Conservation (phyloP, 2,113 vertebrate species). For the Philantomba maxwellii region DNA sequence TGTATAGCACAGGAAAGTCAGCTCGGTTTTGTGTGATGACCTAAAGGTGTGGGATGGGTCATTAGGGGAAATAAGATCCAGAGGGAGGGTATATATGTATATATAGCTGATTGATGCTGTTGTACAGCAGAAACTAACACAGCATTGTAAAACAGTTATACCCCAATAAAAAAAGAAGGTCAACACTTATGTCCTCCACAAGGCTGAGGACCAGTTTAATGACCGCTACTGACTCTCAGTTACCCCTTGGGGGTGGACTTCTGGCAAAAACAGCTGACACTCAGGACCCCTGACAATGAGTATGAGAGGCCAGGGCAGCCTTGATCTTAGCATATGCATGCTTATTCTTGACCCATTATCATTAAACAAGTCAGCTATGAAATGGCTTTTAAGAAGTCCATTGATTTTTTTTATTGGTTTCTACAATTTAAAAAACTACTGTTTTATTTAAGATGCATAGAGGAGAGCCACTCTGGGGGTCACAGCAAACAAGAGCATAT, state of each 20-base stretch:
- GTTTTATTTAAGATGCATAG: background rate
- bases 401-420: background rate
- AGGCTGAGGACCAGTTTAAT: background rate
- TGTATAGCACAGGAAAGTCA: background rate
- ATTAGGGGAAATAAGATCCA: background rate
- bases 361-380: background rate
- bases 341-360: background rate
- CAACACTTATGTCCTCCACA: background rate
- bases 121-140: background rate
- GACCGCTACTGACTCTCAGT: background rate
- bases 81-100: background rate
- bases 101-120: background rate
- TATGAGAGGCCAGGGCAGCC: background rate
- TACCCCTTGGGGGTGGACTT: background rate
- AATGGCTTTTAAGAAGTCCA: background rate
- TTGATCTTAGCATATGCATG: background rate
- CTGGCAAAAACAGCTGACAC: background rate
- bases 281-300: background rate
- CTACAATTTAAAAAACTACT: background rate
- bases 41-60: background rate
- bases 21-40: background rate
- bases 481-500: background rate
- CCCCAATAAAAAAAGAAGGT: background rate
- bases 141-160: background rate
- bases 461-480: background rate